Conservation (phyloP, 1,140 invertebrate species). For the Drosophila hydei region DNA sequence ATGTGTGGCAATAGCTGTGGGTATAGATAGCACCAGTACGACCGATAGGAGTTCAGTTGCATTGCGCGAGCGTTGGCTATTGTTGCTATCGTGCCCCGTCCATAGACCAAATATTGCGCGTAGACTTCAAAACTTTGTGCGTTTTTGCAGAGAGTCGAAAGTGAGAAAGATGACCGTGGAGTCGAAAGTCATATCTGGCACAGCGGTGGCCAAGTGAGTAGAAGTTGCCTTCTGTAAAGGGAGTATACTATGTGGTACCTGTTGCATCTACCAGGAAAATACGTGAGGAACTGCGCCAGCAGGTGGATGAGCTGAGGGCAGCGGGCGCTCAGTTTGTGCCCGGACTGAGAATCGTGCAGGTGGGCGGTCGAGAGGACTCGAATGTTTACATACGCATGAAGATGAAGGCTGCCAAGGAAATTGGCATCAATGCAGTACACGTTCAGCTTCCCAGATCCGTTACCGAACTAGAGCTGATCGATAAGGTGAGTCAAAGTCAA, state of each 20-base stretch:
- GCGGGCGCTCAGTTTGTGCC: constrained; percentile 88
- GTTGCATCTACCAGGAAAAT: constrained; percentile 88
- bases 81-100: constrained; percentile 34
- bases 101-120: constrained; percentile 5
- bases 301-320: constrained; percentile 87
- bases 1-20: neutral
- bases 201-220: constrained; percentile 85
- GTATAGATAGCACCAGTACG: constrained; percentile 63
- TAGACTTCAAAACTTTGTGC: constrained; percentile 35
- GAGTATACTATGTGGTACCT: neutral
- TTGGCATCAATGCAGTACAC: constrained; percentile 94
- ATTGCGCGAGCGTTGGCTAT: constrained; percentile 59
- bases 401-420: constrained; percentile 94
- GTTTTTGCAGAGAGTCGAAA: constrained; percentile 46
- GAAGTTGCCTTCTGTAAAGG: neutral
- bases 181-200: constrained; percentile 87
- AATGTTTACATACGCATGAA: constrained; percentile 99
- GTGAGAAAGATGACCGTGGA: constrained; percentile 60
- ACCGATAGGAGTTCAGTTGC: constrained; percentile 53
- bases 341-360: constrained; percentile 93
- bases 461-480: constrained; percentile 90
- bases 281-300: constrained; percentile 87
- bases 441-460: constrained; percentile 92
- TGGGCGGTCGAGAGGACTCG: constrained; percentile 98
- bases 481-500: constrained; percentile 85